phyloP scores from a whole-genome alignment of 2,113 vertebrate genomes.

The Patagioenas fasciata region DNA sequence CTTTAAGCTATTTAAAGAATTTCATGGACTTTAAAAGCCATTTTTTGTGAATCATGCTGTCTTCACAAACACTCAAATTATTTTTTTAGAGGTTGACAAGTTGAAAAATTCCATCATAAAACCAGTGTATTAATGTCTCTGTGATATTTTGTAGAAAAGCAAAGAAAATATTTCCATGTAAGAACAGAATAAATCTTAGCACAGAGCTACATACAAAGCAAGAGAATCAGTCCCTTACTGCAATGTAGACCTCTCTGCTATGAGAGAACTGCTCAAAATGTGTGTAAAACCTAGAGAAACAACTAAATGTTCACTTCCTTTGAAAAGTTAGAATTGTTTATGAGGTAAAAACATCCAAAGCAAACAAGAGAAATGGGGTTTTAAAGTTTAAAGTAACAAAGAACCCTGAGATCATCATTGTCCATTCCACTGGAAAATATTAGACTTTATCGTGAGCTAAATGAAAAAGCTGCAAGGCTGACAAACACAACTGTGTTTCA shows the following conservation, averaged over 20 bases:
- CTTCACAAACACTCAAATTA: slow-evolving; percentile 1
- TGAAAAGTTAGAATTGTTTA: not conserved
- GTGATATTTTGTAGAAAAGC: not conserved
- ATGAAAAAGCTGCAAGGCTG: not conserved
- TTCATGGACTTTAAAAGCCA: slow-evolving; percentile 44
- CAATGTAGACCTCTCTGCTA: not conserved
- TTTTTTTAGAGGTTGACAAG: slow-evolving; percentile 29
- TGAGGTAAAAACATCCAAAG: not conserved
- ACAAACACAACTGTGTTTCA: not conserved
- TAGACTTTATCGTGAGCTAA: not conserved
- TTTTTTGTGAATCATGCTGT: slow-evolving; percentile 7
- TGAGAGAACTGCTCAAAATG: not conserved
- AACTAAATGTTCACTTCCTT: not conserved
- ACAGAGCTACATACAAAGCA: not conserved
- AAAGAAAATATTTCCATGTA: not conserved
- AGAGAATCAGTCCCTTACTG: not conserved
- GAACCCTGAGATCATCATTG: not conserved
- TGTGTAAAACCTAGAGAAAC: not conserved
- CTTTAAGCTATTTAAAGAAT: slow-evolving; percentile 55
- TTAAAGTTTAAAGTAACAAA: not conserved
- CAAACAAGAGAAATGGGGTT: not conserved
- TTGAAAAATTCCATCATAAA: slow-evolving; percentile 22
- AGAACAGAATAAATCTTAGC: not conserved
- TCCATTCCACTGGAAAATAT: not conserved
- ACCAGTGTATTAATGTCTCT: not conserved